Percentiles rank a stretch among this genome's conserved stretches.
Conservation (phyloP, 2,888 invertebrate genomes). For the Phrixothrix hirtus region DNA sequence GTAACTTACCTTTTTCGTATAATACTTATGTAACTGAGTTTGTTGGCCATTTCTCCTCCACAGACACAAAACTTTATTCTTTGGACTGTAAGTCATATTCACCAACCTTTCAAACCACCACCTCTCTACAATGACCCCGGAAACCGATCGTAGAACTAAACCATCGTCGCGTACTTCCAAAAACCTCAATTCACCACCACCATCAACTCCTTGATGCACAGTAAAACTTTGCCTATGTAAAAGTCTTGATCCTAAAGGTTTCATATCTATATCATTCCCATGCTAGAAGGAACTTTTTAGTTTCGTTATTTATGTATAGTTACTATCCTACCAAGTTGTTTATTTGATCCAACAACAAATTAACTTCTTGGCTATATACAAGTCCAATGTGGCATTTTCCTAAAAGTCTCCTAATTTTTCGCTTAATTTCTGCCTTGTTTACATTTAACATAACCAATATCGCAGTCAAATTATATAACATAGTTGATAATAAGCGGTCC, state of each 20-base stretch:
- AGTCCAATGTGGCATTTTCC: slow-evolving; percentile 99
- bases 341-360: slow-evolving; percentile 92
- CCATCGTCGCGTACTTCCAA: slow-evolving; percentile 97
- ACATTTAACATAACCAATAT: slow-evolving; percentile 93
- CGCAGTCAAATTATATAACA: slow-evolving; percentile 94
- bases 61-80: slow-evolving; percentile 94
- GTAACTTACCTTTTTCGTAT: slow-evolving; percentile 89
- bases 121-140: slow-evolving; percentile 86
- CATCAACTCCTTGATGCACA: slow-evolving; percentile 94
- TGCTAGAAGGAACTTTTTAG: slow-evolving; percentile 64
- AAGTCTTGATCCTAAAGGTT: slow-evolving; percentile 92
- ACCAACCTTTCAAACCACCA: slow-evolving; percentile 99
- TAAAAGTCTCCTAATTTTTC: slow-evolving; percentile 86
- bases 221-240: slow-evolving; percentile 97
- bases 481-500: slow-evolving; percentile 90
- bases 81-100: slow-evolving; percentile 99
- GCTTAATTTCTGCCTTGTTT: slow-evolving; percentile 78
- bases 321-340: slow-evolving; percentile 74
- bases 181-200: slow-evolving; percentile 84
- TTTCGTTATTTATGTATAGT: background rate
- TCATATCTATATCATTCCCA: slow-evolving; percentile 96
- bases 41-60: slow-evolving; percentile 96
- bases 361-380: slow-evolving; percentile 96
- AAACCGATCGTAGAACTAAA: slow-evolving; percentile 77
- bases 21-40: slow-evolving; percentile 96